Evolutionary conservation across 2,113 vertebrate genomes (phyloP).

Genomic region (Crypturellus undulatus): DNA sequence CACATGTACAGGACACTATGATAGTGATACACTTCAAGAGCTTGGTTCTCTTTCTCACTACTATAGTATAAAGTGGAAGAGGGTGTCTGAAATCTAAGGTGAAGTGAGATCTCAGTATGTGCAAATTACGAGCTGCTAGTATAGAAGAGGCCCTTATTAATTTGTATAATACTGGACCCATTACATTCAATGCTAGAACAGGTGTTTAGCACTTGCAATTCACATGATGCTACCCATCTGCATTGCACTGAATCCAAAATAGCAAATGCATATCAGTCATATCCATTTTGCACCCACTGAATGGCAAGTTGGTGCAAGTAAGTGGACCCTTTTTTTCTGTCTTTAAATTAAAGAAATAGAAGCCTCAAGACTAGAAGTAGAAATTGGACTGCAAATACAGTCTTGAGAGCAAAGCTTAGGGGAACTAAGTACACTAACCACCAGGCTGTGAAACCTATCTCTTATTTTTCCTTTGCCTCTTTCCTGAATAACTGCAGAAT

Average conservation of each 20-base stretch:
- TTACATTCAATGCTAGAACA: neutral
- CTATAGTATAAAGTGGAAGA: neutral
- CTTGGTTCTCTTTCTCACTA: neutral
- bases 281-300: neutral
- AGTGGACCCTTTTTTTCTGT: neutral
- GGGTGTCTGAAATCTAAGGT: neutral
- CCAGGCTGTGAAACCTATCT: neutral
- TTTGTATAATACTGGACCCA: neutral
- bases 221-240: neutral
- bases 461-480: neutral
- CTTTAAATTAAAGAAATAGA: neutral
- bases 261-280: neutral
- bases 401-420: neutral
- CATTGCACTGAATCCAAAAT: neutral
- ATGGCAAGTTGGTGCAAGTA: neutral
- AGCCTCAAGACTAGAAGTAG: neutral
- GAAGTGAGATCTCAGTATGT: neutral
- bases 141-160: neutral
- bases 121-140: neutral
- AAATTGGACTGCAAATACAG: neutral
- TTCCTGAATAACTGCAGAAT: rapidly evolving
- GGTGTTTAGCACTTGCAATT: neutral
- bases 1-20: neutral
- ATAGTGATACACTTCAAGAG: neutral
- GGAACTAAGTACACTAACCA: neutral